Evolutionary conservation across 2,113 vertebrate species (phyloP).

Genomic region (Myrmecophaga tridactyla): DNA sequence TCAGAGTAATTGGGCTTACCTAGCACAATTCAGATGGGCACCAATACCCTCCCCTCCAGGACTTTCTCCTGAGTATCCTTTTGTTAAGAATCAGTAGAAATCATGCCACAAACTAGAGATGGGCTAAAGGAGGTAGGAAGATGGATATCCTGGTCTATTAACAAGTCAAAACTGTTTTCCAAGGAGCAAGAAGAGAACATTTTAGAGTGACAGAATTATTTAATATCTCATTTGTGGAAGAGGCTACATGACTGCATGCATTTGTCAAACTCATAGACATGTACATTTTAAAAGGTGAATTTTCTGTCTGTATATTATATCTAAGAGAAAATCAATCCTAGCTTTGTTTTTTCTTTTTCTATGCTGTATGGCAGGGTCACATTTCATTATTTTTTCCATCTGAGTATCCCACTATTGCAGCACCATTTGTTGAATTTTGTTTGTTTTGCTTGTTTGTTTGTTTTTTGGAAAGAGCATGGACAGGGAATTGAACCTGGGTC

Average conservation of each 20-base stretch:
- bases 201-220: neutral
- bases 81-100: neutral
- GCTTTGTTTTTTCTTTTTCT: neutral
- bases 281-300: neutral
- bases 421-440: no score
- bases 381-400: no score
- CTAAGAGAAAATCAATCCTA: neutral
- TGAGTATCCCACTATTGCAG: no score
- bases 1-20: neutral
- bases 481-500: no score
- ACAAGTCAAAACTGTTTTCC: neutral
- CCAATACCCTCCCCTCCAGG: accelerated
- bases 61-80: neutral
- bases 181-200: neutral
- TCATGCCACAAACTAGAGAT: neutral
- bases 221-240: neutral
- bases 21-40: neutral
- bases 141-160: neutral
- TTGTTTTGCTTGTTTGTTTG: no score
- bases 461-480: no score
- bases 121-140: neutral
- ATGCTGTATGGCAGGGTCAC: no score
- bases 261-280: neutral
- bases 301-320: neutral
- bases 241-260: neutral